These are phyloP conservation scores for Lanius collurio DNA, from an alignment of 2,113 vertebrate genomes.

Conservation along the genomic window DNA sequence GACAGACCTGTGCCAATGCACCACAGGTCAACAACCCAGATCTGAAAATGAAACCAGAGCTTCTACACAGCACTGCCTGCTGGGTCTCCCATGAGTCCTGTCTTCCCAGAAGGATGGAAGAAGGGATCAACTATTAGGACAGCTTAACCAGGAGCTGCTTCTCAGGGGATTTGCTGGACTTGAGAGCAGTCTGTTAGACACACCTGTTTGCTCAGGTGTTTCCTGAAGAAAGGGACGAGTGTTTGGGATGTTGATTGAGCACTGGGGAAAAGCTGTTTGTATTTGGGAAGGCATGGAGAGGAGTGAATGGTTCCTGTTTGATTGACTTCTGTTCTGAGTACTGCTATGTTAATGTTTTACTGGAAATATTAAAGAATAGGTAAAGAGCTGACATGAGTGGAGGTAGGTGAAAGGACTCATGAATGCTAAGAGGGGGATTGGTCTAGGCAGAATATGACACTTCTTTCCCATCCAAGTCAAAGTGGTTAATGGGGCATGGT, in stretches of 20 bases:
- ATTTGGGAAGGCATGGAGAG: background rate
- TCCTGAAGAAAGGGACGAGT: background rate
- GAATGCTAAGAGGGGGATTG: background rate
- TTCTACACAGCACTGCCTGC: background rate
- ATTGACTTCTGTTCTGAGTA: background rate
- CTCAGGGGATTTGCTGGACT: background rate
- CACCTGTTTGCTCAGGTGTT: conserved; percentile 8
- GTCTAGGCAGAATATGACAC: background rate
- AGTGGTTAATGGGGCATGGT: background rate
- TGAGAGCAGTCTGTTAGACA: background rate
- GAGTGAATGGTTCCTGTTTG: background rate
- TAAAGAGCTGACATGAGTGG: background rate
- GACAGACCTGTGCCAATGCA: background rate
- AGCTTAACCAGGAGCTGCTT: background rate
- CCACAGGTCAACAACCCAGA: background rate
- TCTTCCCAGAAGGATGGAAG: background rate
- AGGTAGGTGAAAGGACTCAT: background rate
- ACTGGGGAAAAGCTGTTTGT: background rate
- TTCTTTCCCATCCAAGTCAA: background rate
- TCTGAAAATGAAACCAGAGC: background rate
- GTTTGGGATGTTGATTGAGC: background rate
- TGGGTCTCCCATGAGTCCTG: background rate
- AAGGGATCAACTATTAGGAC: background rate
- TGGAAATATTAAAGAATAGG: background rate
- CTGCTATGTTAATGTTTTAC: background rate